Percentiles rank a stretch among this genome's conserved stretches.
Conservation (phyloP, 2,113 vertebrate species). For the Pelodiscus sinensis region DNA sequence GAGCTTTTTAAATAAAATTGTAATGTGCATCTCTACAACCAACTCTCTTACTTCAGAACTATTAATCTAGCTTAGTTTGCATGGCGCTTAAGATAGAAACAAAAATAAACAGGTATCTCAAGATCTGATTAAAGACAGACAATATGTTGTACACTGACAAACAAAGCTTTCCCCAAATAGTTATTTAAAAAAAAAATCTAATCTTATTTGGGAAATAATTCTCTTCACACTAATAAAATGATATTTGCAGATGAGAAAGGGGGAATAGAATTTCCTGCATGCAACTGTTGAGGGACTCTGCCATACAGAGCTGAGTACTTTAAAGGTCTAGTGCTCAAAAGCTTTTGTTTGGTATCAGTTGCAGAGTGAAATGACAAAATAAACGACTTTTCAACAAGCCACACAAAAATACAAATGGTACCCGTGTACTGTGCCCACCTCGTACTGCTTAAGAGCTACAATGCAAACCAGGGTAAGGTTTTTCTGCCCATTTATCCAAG, state of each 20-base stretch:
- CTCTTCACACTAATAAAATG: conserved; percentile 30
- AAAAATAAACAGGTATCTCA: neutral
- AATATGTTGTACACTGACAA: conserved; percentile 16
- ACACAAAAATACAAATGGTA: neutral
- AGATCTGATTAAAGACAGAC: neutral
- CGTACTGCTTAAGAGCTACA: neutral
- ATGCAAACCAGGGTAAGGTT: neutral
- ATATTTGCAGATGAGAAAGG: conserved; percentile 4
- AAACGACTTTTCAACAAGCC: neutral
- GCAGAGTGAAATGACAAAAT: neutral
- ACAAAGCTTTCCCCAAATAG: neutral
- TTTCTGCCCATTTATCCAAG: neutral
- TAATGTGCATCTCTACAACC: neutral
- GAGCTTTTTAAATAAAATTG: neutral
- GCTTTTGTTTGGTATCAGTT: conserved; percentile 19
- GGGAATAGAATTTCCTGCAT: conserved; percentile 11
- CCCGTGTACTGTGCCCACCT: neutral
- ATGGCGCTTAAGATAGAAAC: neutral
- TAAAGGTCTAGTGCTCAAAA: conserved; percentile 15
- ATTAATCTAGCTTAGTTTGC: conserved; percentile 24
- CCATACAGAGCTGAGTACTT: conserved; percentile 16
- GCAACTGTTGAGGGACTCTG: neutral
- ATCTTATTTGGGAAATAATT: conserved; percentile 33
- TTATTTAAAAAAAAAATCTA: neutral
- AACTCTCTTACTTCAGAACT: conserved; percentile 6